Conservation (phyloP, 2,113 vertebrate species). For the Nerophis ophidion region DNA sequence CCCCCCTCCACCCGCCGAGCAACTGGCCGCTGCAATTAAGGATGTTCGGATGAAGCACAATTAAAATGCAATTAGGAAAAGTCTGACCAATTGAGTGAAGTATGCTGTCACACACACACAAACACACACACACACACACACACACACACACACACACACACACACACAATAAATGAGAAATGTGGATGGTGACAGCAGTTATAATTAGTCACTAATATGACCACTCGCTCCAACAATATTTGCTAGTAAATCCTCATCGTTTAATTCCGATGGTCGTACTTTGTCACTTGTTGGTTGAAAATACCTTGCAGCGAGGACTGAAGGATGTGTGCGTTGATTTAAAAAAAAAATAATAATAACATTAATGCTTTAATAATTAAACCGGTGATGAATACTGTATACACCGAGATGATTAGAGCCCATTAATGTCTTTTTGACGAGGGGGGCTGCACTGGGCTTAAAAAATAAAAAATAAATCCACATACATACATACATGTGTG, state of each 20-base stretch:
- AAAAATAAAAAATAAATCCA: too few relatives aligned
- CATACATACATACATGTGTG: too few relatives aligned
- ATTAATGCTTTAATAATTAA: too few relatives aligned
- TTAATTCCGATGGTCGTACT: constrained; percentile 44
- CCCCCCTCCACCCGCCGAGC: too few relatives aligned
- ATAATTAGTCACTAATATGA: constrained; percentile 36
- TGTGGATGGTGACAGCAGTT: constrained; percentile 34
- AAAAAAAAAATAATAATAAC: neutral
- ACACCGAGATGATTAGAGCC: too few relatives aligned
- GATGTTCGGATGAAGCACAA: constrained; percentile 32
- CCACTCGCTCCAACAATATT: constrained; percentile 38
- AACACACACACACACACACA: too few relatives aligned
- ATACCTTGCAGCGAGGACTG: constrained; percentile 24
- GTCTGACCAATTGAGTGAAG: constrained; percentile 14
- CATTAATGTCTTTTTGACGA: too few relatives aligned
- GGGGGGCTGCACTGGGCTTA: too few relatives aligned
- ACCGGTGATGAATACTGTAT: too few relatives aligned
- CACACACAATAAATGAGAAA: constrained; percentile 41
- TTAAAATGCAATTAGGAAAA: constrained; percentile 41
- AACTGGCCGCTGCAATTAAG: constrained; percentile 42
- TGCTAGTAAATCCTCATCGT: constrained; percentile 43
- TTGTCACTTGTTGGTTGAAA: constrained; percentile 23
- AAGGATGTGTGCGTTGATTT: constrained; percentile 8
- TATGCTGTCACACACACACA: neutral
- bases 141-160: too few relatives aligned